Evolutionary conservation across 2,797 vertebrate genomes (phyloP), one percentile per base, ranked within the genome.

Genomic region (Poeciliopsis gracilis): DNA sequence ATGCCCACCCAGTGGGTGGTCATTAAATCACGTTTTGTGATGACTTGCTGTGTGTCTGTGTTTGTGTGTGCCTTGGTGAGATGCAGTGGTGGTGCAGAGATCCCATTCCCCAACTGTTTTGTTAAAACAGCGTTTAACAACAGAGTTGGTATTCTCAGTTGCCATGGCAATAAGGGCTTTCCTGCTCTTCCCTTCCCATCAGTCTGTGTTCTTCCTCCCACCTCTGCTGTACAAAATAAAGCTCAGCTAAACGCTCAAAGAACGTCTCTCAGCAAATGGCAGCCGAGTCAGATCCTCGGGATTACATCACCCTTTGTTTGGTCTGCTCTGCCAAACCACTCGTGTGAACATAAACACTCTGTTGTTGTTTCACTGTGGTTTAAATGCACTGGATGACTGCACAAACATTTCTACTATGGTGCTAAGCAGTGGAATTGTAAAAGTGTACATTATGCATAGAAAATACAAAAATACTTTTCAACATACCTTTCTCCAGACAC

Each of bases 91-190:
- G 33, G 51, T 67, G 45, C 28, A 77, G 70, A 20, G 47, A 86
- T 92, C 77, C 89, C 78, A 51, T 78, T 79, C 46, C 73, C 1
- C n/a, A 47, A 81, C 43, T 90, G 87, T 89, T 92, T 90, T 90
- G 75, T 85, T 78, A 67, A 81, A 81, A 79, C 83, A 78, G 74
- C 77, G 57, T 86, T 87, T 91, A 88, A 87, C 80, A 90, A 78
- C 79, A 87, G 82, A 90, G 82, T 84, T 73, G 43, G 82, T 93
- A 25, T 90, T 92, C 90, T 85, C 91, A 85, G 95, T 96, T 95
- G 84, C 95, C 95, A 96, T 95, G 94, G 94, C 77, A 81, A 96
- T 86, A 85, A 89, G 91, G 94, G 92, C 86, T 94, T 95, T 94
- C 93, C 94, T 94, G 87, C 83, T 90, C 85, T 87, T 86, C 87